Evolutionary conservation across 2,797 vertebrate genomes (phyloP).

Genomic region (Coreius guichenoti): DNA sequence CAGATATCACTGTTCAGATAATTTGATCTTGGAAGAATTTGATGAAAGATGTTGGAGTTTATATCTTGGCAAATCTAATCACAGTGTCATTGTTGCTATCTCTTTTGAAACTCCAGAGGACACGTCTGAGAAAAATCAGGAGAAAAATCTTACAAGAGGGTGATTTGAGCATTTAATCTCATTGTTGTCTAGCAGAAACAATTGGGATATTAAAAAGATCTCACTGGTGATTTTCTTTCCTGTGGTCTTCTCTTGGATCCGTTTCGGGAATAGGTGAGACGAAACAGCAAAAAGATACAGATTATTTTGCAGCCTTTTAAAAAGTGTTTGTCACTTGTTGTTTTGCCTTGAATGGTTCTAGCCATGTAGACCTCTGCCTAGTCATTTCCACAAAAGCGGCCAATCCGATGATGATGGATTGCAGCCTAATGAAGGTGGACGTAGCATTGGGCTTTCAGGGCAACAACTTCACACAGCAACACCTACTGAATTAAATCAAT

Average conservation of each 20-base stretch:
- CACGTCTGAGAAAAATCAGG: slow-evolving; percentile 7
- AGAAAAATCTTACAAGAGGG: slow-evolving; percentile 15
- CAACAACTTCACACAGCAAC: slow-evolving; percentile 66
- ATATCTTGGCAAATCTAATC: slow-evolving; percentile 12
- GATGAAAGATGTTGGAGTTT: slow-evolving; percentile 18
- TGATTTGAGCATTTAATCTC: background rate
- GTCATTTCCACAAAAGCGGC: slow-evolving; percentile 58
- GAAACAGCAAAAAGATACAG: slow-evolving; percentile 15
- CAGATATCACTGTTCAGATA: slow-evolving; percentile 11
- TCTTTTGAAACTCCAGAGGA: slow-evolving; percentile 12
- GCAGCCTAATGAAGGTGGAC: slow-evolving; percentile 65
- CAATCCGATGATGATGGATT: slow-evolving; percentile 71
- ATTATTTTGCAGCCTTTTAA: slow-evolving; percentile 34
- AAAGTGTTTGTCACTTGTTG: slow-evolving; percentile 40
- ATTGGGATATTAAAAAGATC: background rate
- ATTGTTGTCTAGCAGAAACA: slow-evolving; percentile 17
- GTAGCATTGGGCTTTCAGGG: slow-evolving; percentile 63
- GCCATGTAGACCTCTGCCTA: slow-evolving; percentile 58
- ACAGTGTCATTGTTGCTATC: background rate
- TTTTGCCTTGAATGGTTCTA: slow-evolving; percentile 53
- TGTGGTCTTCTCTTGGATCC: background rate
- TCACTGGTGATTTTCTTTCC: background rate
- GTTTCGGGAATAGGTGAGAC: background rate
- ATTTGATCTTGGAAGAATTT: slow-evolving; percentile 7
- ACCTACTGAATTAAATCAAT: slow-evolving; percentile 67